These are phyloP conservation scores for Syndactyla subalaris DNA, from an alignment of 2,797 vertebrate species.

Conservation along the genomic window DNA sequence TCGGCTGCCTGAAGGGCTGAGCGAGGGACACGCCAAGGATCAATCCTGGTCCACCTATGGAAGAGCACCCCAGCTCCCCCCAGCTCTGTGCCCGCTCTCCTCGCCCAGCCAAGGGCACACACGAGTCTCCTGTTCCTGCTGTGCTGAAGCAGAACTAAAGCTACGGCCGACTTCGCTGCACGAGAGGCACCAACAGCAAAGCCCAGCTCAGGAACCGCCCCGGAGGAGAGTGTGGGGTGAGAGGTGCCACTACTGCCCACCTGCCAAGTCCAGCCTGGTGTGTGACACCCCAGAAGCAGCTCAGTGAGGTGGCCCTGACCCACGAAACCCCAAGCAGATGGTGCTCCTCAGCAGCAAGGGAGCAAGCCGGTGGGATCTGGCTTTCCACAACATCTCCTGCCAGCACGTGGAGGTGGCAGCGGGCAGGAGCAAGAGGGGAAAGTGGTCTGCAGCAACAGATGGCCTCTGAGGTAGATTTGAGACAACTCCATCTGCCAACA, in stretches of 20 bases:
- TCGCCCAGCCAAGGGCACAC: neutral
- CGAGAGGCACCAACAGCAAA: slow-evolving; percentile 62
- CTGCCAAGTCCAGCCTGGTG: neutral
- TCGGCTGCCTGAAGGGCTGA: neutral
- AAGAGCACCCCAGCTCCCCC: neutral
- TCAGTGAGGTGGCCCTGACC: neutral
- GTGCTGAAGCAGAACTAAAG: accelerated
- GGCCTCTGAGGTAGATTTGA: slow-evolving; percentile 75
- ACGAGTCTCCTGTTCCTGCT: neutral
- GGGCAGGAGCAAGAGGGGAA: neutral
- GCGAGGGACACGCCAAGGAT: neutral
- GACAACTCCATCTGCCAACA: slow-evolving; percentile 52
- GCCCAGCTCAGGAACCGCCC: neutral
- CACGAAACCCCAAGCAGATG: neutral
- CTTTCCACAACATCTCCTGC: neutral
- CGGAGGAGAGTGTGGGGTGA: neutral
- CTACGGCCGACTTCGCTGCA: neutral
- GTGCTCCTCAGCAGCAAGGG: neutral
- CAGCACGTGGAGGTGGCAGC: neutral
- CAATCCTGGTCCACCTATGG: accelerated
- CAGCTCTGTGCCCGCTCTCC: neutral
- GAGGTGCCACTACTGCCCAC: neutral
- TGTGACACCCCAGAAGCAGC: neutral
- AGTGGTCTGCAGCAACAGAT: slow-evolving; percentile 47
- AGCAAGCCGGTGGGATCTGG: neutral